A percentile compares a stretch with the other conserved stretches of the same genome.
phyloP scores from a whole-genome alignment of 2,888 invertebrate genomes.

The Empis stercorea region DNA sequence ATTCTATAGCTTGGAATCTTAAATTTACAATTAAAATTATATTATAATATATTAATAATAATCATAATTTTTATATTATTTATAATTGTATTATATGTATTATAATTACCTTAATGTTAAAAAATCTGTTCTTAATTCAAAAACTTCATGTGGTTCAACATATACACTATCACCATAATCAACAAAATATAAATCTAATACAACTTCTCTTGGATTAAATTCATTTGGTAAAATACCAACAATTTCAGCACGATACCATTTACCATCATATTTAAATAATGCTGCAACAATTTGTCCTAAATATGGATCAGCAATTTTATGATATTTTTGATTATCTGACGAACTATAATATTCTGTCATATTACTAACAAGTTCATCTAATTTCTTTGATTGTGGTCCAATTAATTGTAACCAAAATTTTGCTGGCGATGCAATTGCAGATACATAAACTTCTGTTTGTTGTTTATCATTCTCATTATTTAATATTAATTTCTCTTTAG shows the following conservation, averaged over 20 bases:
- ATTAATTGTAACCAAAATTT: slow-evolving; percentile 81
- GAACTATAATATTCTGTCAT: slow-evolving; percentile 73
- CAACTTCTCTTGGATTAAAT: slow-evolving; percentile 45
- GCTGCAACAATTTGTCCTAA: slow-evolving; percentile 77
- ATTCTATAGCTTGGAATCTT: slow-evolving; percentile 69
- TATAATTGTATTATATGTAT: too few species aligned
- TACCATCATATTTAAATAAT: slow-evolving; percentile 64
- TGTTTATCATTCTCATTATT: slow-evolving; percentile 37
- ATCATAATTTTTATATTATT: too few species aligned
- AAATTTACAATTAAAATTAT: not conserved
- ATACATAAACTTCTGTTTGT: slow-evolving; percentile 72
- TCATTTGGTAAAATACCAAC: slow-evolving; percentile 49
- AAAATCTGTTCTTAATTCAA: slow-evolving; percentile 58
- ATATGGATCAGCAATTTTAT: slow-evolving; percentile 43
- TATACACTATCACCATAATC: slow-evolving; percentile 79
- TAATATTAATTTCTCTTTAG: slow-evolving; percentile 29
- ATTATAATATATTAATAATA: not conserved
- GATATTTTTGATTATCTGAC: slow-evolving; percentile 48
- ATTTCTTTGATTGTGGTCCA: slow-evolving; percentile 56
- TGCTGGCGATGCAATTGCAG: slow-evolving; percentile 66
- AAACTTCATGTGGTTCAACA: slow-evolving; percentile 50
- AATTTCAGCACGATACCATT: slow-evolving; percentile 58
- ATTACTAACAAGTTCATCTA: slow-evolving; percentile 64
- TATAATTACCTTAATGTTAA: slow-evolving; percentile 28
- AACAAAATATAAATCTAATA: slow-evolving; percentile 63